These are phyloP conservation scores for Saccostrea cuccullata DNA, from an alignment of 1,140 invertebrate species.

Conservation along the genomic window DNA sequence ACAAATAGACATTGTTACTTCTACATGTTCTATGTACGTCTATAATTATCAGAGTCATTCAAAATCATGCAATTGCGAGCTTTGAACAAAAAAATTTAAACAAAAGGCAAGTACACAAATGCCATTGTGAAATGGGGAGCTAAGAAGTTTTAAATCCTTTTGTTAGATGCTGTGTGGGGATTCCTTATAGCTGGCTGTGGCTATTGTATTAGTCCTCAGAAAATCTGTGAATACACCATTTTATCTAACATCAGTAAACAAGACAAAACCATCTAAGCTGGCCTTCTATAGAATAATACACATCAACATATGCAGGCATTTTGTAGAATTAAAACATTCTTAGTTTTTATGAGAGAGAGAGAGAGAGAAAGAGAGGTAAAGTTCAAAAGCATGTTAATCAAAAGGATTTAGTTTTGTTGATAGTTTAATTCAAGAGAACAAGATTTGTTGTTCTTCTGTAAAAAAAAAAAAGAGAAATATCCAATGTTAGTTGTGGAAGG, in stretches of 20 bases:
- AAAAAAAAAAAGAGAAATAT: too few species aligned
- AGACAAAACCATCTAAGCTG: neutral
- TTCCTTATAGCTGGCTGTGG: neutral
- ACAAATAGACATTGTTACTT: too few species aligned
- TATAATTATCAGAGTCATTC: neutral
- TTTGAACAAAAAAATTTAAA: neutral
- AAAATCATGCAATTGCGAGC: neutral
- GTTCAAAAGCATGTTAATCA: neutral
- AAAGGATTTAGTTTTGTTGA: neutral
- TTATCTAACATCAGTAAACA: slow-evolving; percentile 23
- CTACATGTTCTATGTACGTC: neutral
- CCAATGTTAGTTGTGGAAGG: too few species aligned
- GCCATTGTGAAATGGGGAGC: neutral
- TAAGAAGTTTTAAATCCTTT: neutral
- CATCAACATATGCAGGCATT: neutral
- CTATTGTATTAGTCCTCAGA: neutral
- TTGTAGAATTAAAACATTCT: neutral
- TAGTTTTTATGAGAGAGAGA: neutral
- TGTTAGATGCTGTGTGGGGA: neutral
- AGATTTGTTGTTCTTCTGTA: too few species aligned
- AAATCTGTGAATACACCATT: neutral
- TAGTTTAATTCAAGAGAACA: neutral
- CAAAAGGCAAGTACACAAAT: neutral
- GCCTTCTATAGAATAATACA: slow-evolving; percentile 8
- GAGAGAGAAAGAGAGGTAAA: neutral